Conservation (phyloP, 2,113 vertebrate species). For the Microcebus murinus region DNA sequence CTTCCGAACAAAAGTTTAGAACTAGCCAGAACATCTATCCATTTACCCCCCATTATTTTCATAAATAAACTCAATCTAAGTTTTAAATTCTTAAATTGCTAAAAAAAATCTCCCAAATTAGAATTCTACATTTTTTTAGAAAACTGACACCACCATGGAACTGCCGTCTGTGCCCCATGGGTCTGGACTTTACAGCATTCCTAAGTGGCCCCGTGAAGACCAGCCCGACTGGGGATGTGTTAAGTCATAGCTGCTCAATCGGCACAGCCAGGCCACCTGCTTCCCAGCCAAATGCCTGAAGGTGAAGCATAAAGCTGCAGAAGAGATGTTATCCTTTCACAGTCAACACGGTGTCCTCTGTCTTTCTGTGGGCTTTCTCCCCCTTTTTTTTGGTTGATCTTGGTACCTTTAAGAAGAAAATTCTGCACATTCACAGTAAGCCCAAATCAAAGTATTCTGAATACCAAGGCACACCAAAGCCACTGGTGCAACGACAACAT, state of each 20-base stretch:
- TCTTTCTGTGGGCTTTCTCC: background rate
- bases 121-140: background rate
- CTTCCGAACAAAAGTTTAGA: background rate
- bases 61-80: background rate
- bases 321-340: background rate
- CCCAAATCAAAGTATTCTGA: background rate
- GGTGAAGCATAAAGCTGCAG: background rate
- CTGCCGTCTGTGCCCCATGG: background rate
- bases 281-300: background rate
- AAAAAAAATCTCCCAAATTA: background rate
- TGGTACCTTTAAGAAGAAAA: background rate
- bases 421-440: background rate
- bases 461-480: background rate
- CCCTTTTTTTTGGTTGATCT: background rate
- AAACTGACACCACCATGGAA: background rate
- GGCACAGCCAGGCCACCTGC: background rate
- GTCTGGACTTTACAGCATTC: background rate
- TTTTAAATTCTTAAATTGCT: constrained; percentile 17
- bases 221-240: background rate
- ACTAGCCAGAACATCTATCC: background rate
- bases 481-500: background rate
- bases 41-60: background rate
- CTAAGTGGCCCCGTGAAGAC: background rate
- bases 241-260: background rate
- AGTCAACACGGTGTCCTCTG: background rate